phyloP scores from a whole-genome alignment of 2,797 vertebrate species.

The Paratrypauchen microcephalus region DNA sequence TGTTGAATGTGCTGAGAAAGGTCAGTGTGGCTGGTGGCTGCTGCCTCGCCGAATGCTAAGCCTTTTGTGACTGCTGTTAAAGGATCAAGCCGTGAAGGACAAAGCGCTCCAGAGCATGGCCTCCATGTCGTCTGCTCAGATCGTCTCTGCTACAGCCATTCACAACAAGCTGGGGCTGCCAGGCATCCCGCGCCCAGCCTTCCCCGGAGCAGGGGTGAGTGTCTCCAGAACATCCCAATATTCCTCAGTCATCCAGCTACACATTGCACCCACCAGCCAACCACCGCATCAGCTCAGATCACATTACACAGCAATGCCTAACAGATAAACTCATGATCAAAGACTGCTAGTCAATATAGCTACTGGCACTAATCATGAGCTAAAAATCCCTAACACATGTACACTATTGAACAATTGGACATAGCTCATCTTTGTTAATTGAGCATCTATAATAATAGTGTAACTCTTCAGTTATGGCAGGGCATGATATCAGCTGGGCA shows the following conservation, averaged over 20 bases:
- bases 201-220: slow-evolving; percentile 97
- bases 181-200: slow-evolving; percentile 94
- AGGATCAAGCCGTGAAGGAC: slow-evolving; percentile 99
- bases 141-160: slow-evolving; percentile 98
- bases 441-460: slow-evolving; percentile 61
- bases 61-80: slow-evolving; percentile 88
- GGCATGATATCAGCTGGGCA: slow-evolving; percentile 97
- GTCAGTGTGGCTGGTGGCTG: slow-evolving; percentile 53
- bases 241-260: slow-evolving; percentile 58
- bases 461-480: slow-evolving; percentile 92
- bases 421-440: slow-evolving; percentile 54
- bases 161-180: slow-evolving; percentile 99
- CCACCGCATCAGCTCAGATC: slow-evolving; percentile 66
- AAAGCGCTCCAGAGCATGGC: slow-evolving; percentile 99
- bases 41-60: slow-evolving; percentile 78
- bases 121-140: slow-evolving; percentile 99
- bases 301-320: slow-evolving; percentile 74
- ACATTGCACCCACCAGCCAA: slow-evolving; percentile 53
- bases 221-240: slow-evolving; percentile 59
- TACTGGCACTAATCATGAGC: slow-evolving; percentile 48
- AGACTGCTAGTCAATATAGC: slow-evolving; percentile 73
- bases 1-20: slow-evolving; percentile 69
- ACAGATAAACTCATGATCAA: slow-evolving; percentile 76
- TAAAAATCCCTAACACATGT: slow-evolving; percentile 50
- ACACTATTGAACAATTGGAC: slow-evolving; percentile 36